These are phyloP conservation scores for Gouania willdenowi DNA, from an alignment of 2,797 vertebrate genomes.

Conservation along the genomic window DNA sequence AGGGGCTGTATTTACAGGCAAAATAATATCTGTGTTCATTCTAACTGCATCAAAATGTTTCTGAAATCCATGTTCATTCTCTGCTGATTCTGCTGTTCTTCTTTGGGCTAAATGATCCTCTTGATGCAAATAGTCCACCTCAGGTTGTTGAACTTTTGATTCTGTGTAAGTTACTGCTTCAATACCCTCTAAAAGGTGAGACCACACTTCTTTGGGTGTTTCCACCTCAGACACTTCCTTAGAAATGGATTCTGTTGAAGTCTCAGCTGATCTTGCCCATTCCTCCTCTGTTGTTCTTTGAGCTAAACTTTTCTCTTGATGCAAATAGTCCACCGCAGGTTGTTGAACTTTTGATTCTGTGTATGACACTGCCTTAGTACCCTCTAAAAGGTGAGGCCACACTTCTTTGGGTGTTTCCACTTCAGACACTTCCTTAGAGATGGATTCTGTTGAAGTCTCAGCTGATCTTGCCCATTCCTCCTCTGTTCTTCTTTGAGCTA, in stretches of 20 bases:
- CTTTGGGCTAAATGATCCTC: constrained; percentile 4
- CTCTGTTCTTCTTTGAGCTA: background rate
- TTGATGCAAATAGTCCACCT: background rate
- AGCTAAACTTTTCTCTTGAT: constrained; percentile 4
- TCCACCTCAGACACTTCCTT: constrained; percentile 1
- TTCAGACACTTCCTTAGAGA: background rate
- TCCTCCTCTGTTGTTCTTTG: constrained; percentile 1
- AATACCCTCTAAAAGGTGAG: background rate
- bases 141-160: background rate
- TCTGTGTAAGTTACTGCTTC: constrained; percentile 4
- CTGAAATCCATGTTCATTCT: background rate
- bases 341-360: background rate
- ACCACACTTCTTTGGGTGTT: background rate
- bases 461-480: background rate
- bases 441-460: background rate
- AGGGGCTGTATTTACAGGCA: no score
- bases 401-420: background rate
- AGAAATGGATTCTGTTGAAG: background rate
- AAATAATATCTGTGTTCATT: no score
- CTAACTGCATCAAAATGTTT: background rate
- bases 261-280: background rate
- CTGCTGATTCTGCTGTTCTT: background rate
- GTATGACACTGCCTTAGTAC: background rate
- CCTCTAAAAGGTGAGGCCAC: background rate
- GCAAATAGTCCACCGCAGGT: background rate